Base-by-base conservation (phyloP, 2,888 invertebrate genomes). In the Chrysolina oricalcia region DNA sequence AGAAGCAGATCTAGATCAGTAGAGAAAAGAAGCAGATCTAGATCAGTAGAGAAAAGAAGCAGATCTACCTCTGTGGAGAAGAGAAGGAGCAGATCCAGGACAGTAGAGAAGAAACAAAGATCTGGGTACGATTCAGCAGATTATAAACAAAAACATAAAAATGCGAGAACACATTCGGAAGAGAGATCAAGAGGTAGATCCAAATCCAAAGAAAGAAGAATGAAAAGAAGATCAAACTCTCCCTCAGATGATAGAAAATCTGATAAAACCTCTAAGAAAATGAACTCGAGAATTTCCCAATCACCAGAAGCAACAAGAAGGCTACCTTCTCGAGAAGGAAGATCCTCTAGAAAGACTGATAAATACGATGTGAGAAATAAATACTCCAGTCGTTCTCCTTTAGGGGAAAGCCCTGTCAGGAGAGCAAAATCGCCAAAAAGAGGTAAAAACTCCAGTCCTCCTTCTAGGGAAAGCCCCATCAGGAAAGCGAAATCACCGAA, bases 21-120 rank as follows among this genome's bases (percentile, higher is more conserved):
- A 19, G 50, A 63, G 53, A 70, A 50, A 56, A 21, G 21, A 41
- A 41, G 41, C 13, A 46, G 67, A 66, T 64, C 68, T 13, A 71
- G 17, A 41, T 59, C 73, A 10, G n/a, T 1, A 19, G 50, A 63
- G 53, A 70, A 50, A 56, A 21, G 21, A 41, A 41, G 41, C 13
- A 46, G 67, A 66, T 64, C 68, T 13, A 71, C 19, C 35, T 59
- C 73, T 13, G n/a, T 1, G 23, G 50, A 63, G 53, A 70, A 50
- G 69, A 21, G 21, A 41, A 41, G 41, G 50, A 43, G 40, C 35
- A 64, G 72, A 13, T 72, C 72, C 43, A 41, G 43, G n/a, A 63
- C 72, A 35, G 65, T 74, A 13, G 70, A 73, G 10, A 67, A 72
- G 66, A 59, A 62, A 27, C 69, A 41, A 13, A 48, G 65, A 68